Percentiles rank a stretch among this genome's conserved stretches.
Evolutionary conservation across 2,888 invertebrate species (phyloP).

Genomic region (Synergus laeviventris): DNA sequence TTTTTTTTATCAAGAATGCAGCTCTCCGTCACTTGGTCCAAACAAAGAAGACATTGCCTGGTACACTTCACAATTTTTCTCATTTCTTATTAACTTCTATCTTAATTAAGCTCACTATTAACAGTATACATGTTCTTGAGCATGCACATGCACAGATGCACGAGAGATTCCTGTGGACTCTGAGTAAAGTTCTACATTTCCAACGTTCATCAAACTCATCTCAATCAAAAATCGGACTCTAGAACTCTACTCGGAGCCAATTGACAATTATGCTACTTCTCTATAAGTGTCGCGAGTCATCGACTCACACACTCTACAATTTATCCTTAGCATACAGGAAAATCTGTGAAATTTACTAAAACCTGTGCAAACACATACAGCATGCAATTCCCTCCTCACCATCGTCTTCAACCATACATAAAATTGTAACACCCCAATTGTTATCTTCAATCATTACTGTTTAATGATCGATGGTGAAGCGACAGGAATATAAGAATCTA

Average conservation of each 20-base stretch:
- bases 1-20: not conserved
- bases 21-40: slow-evolving; percentile 43
- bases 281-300: slow-evolving; percentile 41
- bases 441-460: not conserved
- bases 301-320: not conserved
- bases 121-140: slow-evolving; percentile 71
- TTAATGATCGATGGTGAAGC: slow-evolving; percentile 50
- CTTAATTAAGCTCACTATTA: slow-evolving; percentile 76
- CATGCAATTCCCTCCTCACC: slow-evolving; percentile 45
- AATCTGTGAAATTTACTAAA: slow-evolving; percentile 51
- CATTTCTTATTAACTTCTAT: slow-evolving; percentile 61
- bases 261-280: slow-evolving; percentile 17
- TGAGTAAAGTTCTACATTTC: slow-evolving; percentile 37
- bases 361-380: slow-evolving; percentile 39
- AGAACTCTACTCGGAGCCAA: slow-evolving; percentile 10
- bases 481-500: not conserved
- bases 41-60: slow-evolving; percentile 53
- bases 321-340: slow-evolving; percentile 45
- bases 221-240: not conserved
- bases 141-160: slow-evolving; percentile 67
- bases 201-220: not conserved
- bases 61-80: slow-evolving; percentile 54
- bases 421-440: not conserved
- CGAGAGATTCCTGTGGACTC: slow-evolving; percentile 60
- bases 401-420: not conserved